These are phyloP conservation scores for Auanema freiburgensis DNA, from an alignment of 2,888 invertebrate species.

Conservation along the genomic window DNA sequence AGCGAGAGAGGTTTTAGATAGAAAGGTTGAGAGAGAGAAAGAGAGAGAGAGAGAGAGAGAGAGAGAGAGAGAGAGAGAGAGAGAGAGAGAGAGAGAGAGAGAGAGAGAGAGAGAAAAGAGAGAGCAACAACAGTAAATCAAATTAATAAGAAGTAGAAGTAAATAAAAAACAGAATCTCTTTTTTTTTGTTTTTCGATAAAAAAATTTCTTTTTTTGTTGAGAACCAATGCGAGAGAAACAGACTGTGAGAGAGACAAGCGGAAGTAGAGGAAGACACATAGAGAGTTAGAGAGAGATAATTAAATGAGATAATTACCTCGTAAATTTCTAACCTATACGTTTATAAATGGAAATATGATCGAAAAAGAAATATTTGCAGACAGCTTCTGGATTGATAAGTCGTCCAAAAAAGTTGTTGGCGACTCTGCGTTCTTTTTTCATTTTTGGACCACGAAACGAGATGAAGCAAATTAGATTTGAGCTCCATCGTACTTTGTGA, in stretches of 20 bases:
- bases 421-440: neutral
- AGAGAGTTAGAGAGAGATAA: neutral
- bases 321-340: too few relatives aligned
- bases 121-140: neutral
- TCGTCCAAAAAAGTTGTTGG: neutral
- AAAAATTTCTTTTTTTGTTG: neutral
- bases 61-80: constrained; percentile 21
- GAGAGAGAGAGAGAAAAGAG: constrained; percentile 9
- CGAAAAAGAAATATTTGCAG: neutral
- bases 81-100: constrained; percentile 24
- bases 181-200: constrained; percentile 3
- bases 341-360: neutral
- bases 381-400: neutral
- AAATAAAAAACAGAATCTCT: constrained; percentile 4
- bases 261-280: neutral
- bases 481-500: too few relatives aligned
- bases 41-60: constrained; percentile 14
- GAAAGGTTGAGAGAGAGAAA: neutral
- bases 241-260: neutral
- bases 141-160: neutral
- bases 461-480: too few relatives aligned
- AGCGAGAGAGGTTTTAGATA: neutral
- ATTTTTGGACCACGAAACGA: too few relatives aligned
- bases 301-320: too few relatives aligned
- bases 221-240: neutral